Conservation (phyloP, 2,113 vertebrate species). For the Charadrius vociferus region DNA sequence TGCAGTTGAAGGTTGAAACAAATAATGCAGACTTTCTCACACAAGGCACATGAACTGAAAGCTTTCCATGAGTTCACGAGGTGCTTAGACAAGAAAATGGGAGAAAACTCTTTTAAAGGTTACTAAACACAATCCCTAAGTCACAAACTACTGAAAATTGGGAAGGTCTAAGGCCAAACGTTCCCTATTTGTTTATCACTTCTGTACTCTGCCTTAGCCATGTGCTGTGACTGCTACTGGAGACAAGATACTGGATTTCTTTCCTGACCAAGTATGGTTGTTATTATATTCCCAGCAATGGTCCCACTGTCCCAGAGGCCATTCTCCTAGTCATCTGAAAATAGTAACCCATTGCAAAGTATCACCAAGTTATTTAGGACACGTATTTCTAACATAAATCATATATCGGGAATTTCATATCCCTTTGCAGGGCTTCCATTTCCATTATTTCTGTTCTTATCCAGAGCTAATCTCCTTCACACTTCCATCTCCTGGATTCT, state of each 20-base stretch:
- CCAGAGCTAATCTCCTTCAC: not conserved
- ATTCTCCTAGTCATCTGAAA: slow-evolving; percentile 19
- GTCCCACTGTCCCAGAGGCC: not conserved
- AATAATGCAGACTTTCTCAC: not conserved
- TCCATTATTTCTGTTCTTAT: not conserved
- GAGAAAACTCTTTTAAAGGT: not conserved
- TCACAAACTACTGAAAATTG: not conserved
- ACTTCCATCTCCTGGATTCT: not conserved
- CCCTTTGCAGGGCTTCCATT: not conserved
- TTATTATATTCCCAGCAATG: not conserved
- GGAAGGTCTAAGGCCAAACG: not conserved
- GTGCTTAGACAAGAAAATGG: not conserved
- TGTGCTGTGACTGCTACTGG: not conserved
- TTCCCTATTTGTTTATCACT: not conserved
- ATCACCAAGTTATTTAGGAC: slow-evolving; percentile 13
- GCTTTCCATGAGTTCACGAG: not conserved
- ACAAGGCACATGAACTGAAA: not conserved
- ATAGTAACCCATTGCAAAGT: not conserved
- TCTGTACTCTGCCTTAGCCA: not conserved
- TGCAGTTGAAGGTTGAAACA: not conserved
- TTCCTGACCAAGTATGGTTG: not conserved
- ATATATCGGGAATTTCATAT: not conserved
- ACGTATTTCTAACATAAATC: not conserved
- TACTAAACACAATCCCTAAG: not conserved
- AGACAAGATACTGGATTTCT: not conserved